These are phyloP conservation scores for Podarcis lilfordi DNA, from an alignment of 2,797 vertebrate genomes.

Conservation along the genomic window DNA sequence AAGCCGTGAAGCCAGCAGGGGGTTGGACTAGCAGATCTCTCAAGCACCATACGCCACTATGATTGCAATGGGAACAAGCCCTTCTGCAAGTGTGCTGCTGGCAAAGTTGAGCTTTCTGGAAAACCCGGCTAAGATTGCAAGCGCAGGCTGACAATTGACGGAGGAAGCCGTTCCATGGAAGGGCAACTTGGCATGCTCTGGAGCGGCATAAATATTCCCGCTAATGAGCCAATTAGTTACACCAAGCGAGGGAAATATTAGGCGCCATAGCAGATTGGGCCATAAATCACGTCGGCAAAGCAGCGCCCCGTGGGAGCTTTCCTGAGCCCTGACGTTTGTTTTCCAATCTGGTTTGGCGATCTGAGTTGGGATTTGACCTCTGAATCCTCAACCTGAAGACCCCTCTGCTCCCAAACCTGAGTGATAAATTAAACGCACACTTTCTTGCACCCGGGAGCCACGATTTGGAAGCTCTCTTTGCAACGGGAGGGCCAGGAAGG, in stretches of 20 bases:
- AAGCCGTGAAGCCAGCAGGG: too few species aligned
- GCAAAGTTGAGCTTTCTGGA: neutral
- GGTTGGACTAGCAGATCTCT: too few species aligned
- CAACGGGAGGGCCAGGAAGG: too few species aligned
- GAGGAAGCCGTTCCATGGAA: neutral
- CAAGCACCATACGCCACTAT: too few species aligned
- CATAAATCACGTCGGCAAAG: neutral
- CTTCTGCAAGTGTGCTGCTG: too few species aligned
- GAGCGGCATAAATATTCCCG: neutral
- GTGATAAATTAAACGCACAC: too few species aligned
- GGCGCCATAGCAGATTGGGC: neutral
- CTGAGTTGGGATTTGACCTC: too few species aligned
- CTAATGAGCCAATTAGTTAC: neutral
- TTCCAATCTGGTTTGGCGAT: neutral
- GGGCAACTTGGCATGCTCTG: neutral
- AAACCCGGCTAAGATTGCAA: neutral
- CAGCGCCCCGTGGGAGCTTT: neutral
- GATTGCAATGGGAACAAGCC: neutral
- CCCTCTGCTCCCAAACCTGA: neutral
- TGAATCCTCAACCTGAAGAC: neutral
- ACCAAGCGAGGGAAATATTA: neutral
- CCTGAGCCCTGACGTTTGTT: neutral
- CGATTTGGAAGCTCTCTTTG: too few species aligned
- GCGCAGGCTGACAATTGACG: too few species aligned
- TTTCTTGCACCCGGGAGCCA: too few species aligned